Base-by-base conservation (phyloP, 2,797 vertebrate species). In the Psittacula echo region DNA sequence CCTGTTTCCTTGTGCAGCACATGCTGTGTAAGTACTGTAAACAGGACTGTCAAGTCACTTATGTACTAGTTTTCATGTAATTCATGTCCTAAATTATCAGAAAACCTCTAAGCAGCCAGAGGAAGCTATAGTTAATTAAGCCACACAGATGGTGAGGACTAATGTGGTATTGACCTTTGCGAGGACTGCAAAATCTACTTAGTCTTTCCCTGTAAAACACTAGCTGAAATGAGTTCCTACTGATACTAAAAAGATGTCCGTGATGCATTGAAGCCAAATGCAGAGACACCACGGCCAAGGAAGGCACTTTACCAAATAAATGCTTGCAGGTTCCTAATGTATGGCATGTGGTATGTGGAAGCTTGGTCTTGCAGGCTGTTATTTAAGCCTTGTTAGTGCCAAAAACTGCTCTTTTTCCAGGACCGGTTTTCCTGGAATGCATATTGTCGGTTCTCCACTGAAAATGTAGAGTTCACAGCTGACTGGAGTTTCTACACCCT, bases 41-140 rank as follows among this genome's bases (percentile, higher is more conserved):
- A 87, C 81, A 75, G 76, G 78, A 61, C 68, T 90, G 53, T 92
- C 61, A n/a, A 47, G 86, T 90, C 89, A 84, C 83, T 94, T 93
- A 78, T 68, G n/a, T 87, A 68, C 83, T 74, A 79, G 77, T 94
- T 95, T 93, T 92, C 81, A 77, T 97, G 94, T 95, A 83, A 93
- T 96, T 95, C 24, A 9, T 95, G 94, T 94, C 93, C 94, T 97
- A 96, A 96, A 96, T 96, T 94, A 91, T 83, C 93, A 90, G 89
- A 94, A 96, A 92, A 94, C 95, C 95, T 87, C 92, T 96, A 95
- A 97, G 95, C 94, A 91, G 86, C 78, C 94, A 95, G 95, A 95
- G 94, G 95, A 95, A 95, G 93, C 95, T 97, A 81, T 95, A 96
- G 93, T 97, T 96, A 96, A 96, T 97, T 96, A 95, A 95, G 92